phyloP scores from a whole-genome alignment of 2,797 vertebrate species.

The Crenichthys baileyi region DNA sequence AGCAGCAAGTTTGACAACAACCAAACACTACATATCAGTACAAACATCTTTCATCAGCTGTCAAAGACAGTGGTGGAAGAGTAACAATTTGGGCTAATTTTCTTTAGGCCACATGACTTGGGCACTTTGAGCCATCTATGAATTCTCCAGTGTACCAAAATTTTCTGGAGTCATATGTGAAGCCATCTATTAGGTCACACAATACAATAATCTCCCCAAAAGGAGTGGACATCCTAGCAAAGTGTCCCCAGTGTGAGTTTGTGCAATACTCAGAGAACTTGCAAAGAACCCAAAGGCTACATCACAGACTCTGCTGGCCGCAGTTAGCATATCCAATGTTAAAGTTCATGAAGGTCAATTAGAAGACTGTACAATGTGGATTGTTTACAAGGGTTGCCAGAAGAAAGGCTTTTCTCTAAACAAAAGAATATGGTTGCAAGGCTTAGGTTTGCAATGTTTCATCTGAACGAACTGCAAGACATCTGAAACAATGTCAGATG shows the following conservation, averaged over 20 bases:
- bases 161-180: too few species aligned
- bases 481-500: neutral
- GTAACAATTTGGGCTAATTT: neutral
- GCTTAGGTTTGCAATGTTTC: neutral
- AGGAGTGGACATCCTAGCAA: neutral
- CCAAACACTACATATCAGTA: neutral
- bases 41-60: neutral
- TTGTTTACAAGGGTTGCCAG: neutral
- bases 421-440: neutral
- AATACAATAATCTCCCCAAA: neutral
- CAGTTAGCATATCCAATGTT: neutral
- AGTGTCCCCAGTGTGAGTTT: neutral
- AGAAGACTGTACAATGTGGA: neutral
- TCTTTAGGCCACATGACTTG: neutral
- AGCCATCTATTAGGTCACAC: neutral
- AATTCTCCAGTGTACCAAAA: too few species aligned
- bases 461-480: neutral
- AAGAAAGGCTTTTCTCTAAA: neutral
- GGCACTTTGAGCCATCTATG: too few species aligned
- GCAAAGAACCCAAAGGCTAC: neutral
- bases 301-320: too few species aligned
- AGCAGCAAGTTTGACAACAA: neutral
- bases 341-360: neutral
- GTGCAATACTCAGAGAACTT: neutral
- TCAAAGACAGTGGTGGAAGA: neutral